Percentiles rank a stretch among this genome's conserved stretches.
phyloP scores from a whole-genome alignment of 2,797 vertebrate species.

The Parotocinclus haroldoi region DNA sequence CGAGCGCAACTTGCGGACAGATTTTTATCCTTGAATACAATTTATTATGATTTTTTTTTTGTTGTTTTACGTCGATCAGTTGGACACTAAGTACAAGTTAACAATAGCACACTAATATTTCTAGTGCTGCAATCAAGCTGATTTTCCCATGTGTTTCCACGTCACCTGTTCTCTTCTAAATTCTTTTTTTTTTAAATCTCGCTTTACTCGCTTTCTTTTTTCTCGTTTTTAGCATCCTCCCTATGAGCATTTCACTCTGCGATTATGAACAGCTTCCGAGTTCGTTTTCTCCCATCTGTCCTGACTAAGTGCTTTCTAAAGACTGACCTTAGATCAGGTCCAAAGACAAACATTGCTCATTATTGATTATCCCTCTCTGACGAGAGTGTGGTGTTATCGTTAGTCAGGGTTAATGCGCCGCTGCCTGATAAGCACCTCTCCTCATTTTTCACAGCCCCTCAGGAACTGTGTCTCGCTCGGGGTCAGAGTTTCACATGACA shows the following conservation, averaged over 20 bases:
- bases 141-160: too few relatives aligned
- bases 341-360: slow-evolving; percentile 32
- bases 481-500: slow-evolving; percentile 43
- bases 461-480: slow-evolving; percentile 35
- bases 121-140: too few relatives aligned
- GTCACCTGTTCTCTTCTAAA: too few relatives aligned
- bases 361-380: slow-evolving; percentile 47
- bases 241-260: too few relatives aligned
- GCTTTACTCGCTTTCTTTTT: slow-evolving; percentile 25
- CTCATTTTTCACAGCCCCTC: slow-evolving; percentile 47
- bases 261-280: slow-evolving; percentile 22
- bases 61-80: too few relatives aligned
- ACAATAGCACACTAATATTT: too few relatives aligned
- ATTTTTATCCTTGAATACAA: too few relatives aligned
- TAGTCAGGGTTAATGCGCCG: slow-evolving; percentile 32
- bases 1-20: too few relatives aligned
- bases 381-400: slow-evolving; percentile 25
- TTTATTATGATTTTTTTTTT: too few relatives aligned
- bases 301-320: slow-evolving; percentile 68
- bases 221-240: slow-evolving; percentile 53
- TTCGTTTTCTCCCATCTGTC: slow-evolving; percentile 59
- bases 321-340: slow-evolving; percentile 50
- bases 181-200: slow-evolving; percentile 41
- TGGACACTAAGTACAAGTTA: too few relatives aligned
- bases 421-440: slow-evolving; percentile 46